Percentiles rank a stretch among this genome's conserved stretches.
Evolutionary conservation across 2,113 vertebrate genomes (phyloP).

Genomic region (Microtus montanus): DNA sequence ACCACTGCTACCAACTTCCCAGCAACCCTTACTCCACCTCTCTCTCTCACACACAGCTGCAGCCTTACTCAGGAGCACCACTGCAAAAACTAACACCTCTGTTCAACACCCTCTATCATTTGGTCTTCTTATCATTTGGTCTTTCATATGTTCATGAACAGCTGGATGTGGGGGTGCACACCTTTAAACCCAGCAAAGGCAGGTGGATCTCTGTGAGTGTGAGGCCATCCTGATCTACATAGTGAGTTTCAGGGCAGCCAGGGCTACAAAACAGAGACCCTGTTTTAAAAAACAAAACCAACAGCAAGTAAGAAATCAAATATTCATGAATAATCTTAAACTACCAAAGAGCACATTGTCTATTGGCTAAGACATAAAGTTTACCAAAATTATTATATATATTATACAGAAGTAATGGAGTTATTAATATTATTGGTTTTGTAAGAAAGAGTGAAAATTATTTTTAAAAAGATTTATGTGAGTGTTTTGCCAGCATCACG

Average conservation of each 20-base stretch:
- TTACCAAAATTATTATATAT: constrained; percentile 7
- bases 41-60: neutral
- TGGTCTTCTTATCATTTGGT: neutral
- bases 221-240: neutral
- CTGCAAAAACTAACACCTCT: neutral
- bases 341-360: constrained; percentile 45
- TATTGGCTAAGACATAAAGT: constrained; percentile 38
- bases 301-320: neutral
- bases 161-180: neutral
- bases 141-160: constrained; percentile 9
- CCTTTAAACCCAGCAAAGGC: neutral
- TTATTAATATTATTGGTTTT: constrained; percentile 32
- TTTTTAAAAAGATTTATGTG: neutral
- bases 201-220: neutral
- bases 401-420: neutral
- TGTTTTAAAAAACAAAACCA: neutral
- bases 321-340: constrained; percentile 33
- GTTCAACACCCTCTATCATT: neutral
- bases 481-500: neutral
- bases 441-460: constrained; percentile 1
- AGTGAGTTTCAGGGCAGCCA: neutral
- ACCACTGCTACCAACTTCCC: neutral
- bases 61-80: constrained; percentile 24
- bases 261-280: neutral
- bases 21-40: neutral